Evolutionary conservation across 2,113 vertebrate genomes (phyloP).

Genomic region (Chaetodon auriga): DNA sequence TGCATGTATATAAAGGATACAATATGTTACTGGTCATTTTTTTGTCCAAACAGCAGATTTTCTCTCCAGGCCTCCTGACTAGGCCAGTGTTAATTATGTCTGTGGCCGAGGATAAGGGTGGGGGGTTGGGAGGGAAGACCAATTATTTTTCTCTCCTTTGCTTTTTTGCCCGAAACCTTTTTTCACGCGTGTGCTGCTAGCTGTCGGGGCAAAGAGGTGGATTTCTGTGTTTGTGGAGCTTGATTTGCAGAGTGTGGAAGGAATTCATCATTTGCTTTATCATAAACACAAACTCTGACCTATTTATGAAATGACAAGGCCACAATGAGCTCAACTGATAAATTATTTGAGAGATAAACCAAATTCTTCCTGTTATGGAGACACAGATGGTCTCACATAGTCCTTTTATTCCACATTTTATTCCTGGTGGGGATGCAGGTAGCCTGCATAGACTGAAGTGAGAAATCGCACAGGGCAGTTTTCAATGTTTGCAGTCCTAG

Average conservation of each 20-base stretch:
- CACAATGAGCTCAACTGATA: background rate
- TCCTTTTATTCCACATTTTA: background rate
- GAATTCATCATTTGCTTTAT: constrained; percentile 46
- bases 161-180: constrained; percentile 83
- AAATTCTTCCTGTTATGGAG: background rate
- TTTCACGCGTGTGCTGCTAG: constrained; percentile 72
- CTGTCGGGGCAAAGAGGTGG: constrained; percentile 66
- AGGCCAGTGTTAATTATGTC: constrained; percentile 84
- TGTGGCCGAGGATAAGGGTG: constrained; percentile 71
- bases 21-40: constrained; percentile 85
- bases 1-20: constrained; percentile 79
- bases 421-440: background rate
- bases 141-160: constrained; percentile 83
- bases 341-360: background rate
- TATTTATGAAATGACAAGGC: constrained; percentile 32
- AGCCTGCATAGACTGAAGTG: background rate
- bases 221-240: constrained; percentile 44
- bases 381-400: background rate
- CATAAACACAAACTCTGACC: constrained; percentile 40
- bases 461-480: background rate
- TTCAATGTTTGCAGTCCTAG: background rate
- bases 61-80: constrained; percentile 83
- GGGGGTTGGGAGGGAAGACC: constrained; percentile 74
- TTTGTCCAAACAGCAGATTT: constrained; percentile 85
- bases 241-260: constrained; percentile 37